Percentiles rank a stretch among this genome's conserved stretches.
These are phyloP conservation scores for Uropetala carovei DNA, from an alignment of 2,888 invertebrate genomes.

Conservation along the genomic window DNA sequence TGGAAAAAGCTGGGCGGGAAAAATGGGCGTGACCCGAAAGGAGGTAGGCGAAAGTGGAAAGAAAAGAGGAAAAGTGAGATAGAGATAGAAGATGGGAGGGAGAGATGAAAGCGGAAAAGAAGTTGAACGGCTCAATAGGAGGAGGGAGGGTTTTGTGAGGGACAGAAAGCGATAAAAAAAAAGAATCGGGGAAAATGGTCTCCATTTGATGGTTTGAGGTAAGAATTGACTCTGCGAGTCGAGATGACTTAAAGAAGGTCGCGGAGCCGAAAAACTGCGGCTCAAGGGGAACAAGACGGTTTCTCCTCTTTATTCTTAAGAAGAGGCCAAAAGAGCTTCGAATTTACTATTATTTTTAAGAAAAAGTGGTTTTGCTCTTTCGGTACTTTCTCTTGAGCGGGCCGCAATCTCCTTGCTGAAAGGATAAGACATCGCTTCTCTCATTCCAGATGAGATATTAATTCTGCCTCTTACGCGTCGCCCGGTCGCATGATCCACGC, in stretches of 20 bases:
- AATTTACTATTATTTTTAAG: not conserved
- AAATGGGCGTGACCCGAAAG: slow-evolving; percentile 28
- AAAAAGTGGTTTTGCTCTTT: too few relatives aligned
- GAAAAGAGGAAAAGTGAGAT: not conserved
- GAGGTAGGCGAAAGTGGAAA: not conserved
- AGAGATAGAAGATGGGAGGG: not conserved
- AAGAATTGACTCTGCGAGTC: slow-evolving; percentile 37
- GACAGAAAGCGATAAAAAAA: slow-evolving; percentile 28
- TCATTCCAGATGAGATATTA: too few relatives aligned
- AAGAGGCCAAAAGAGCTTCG: not conserved
- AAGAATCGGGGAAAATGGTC: slow-evolving; percentile 36
- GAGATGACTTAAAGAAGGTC: slow-evolving; percentile 41
- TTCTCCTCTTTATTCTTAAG: slow-evolving; percentile 16
- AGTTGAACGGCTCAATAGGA: not conserved
- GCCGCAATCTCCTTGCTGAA: too few relatives aligned
- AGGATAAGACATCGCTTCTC: too few relatives aligned
- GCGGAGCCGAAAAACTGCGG: not conserved
- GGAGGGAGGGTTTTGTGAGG: slow-evolving; percentile 1
- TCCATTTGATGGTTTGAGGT: slow-evolving; percentile 31
- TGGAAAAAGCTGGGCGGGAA: slow-evolving; percentile 49
- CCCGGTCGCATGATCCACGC: too few relatives aligned
- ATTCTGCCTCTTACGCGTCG: too few relatives aligned
- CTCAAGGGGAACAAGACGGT: slow-evolving; percentile 41
- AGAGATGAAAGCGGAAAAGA: not conserved
- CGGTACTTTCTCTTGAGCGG: too few relatives aligned